phyloP scores from a whole-genome alignment of 2,797 vertebrate species.

The Acipenser transmontanus region DNA sequence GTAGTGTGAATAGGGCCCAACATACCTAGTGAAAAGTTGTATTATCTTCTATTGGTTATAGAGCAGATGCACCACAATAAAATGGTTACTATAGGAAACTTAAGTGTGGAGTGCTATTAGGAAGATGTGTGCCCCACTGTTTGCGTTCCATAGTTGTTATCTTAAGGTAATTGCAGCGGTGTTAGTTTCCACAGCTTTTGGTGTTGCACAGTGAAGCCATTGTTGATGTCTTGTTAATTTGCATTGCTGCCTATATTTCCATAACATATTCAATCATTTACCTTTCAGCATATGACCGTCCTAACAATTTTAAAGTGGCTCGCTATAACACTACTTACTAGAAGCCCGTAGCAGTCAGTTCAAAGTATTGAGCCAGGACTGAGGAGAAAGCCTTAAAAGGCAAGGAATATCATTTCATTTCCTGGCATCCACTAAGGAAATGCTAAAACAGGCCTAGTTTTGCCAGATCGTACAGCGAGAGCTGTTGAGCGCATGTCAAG shows the following conservation, averaged over 20 bases:
- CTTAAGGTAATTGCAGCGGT: too few species aligned
- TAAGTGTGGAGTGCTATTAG: too few species aligned
- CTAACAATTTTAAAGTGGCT: not conserved
- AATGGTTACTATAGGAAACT: too few species aligned
- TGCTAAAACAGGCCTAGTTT: slow-evolving; percentile 30
- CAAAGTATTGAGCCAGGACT: slow-evolving; percentile 27
- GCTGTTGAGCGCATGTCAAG: slow-evolving; percentile 13
- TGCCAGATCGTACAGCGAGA: slow-evolving; percentile 17
- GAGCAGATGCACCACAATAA: too few species aligned
- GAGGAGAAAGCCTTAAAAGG: slow-evolving; percentile 49
- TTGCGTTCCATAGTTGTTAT: too few species aligned
- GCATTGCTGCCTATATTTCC: not conserved
- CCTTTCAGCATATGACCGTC: not conserved
- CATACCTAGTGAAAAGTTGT: too few species aligned
- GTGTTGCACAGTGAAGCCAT: too few species aligned
- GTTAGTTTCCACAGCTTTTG: too few species aligned
- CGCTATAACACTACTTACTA: slow-evolving; percentile 17
- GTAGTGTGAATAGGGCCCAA: too few species aligned
- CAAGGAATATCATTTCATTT: slow-evolving; percentile 37
- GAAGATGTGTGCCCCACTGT: too few species aligned
- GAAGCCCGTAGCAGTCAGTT: slow-evolving; percentile 26
- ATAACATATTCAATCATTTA: not conserved
- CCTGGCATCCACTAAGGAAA: slow-evolving; percentile 27
- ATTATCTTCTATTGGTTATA: too few species aligned
- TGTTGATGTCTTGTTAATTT: not conserved